Evolutionary conservation across 2,888 invertebrate genomes (phyloP), one percentile per base, ranked within the genome.

Genomic region (Leucozona laternaria): DNA sequence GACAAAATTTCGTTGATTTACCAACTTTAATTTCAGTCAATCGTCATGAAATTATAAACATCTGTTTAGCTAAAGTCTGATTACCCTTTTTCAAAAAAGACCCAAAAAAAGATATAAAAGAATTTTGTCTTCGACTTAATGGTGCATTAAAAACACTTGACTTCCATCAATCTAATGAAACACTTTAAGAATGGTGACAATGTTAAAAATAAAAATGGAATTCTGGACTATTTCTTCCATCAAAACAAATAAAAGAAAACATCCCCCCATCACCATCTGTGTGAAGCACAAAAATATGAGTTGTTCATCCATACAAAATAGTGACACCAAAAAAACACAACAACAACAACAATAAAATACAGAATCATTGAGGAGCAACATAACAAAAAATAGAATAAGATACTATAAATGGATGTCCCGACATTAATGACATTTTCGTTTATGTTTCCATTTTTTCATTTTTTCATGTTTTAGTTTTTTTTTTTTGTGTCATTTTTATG

Each of bases 341-440:
- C 20, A 34, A 48, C 28, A 11, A 31, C 48, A 53, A n/a, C 22
- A 11, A 48, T 0, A 31, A 48, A 17, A 45, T 17, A 11, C 17
- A 34, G 28, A 20, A 43, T 11, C 37, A 68, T 50, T 20, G 48
- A 11, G 22, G 8, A 66, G 22, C 7, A 8, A 31, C n/a, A n/a
- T 1, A 6, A 37, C 5, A 45, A 45, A 13, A 53, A 53, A 53
- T 25, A 68, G 15, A 76, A 62, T 53, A 22, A 20, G 15, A 68
- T 13, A 48, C 20, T 34, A 40, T 31, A 72, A 82, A 73, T 60
- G 45, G 62, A 64, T 77, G 76, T 66, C n/a, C n/a, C n/a, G n/a
- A n/a, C n/a, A n/a, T n/a, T 55, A 85, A 80, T 68, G 80, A 80
- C 85, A 80, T 70, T 80, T 77, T 85, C 85, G 77, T 80, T 85